Conservation (phyloP, 2,797 vertebrate genomes). For the Acanthis flammea region DNA sequence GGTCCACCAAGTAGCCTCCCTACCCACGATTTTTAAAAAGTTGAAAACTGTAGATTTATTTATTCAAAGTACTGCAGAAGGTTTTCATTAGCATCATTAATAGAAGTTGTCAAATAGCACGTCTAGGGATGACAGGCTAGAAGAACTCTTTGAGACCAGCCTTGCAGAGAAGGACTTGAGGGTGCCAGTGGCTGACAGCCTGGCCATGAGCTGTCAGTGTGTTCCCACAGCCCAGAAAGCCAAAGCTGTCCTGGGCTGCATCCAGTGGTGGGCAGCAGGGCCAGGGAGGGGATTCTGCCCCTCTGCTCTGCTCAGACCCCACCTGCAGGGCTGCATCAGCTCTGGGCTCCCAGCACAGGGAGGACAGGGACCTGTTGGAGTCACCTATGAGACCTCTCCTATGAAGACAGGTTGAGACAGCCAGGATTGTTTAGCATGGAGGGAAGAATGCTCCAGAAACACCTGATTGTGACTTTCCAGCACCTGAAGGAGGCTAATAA, state of each 20-base stretch:
- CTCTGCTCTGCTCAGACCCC: background rate
- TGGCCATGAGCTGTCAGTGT: background rate
- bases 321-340: background rate
- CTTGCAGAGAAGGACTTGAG: accelerated
- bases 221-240: background rate
- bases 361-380: accelerated
- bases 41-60: background rate
- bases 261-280: background rate
- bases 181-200: accelerated
- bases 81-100: background rate
- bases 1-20: background rate
- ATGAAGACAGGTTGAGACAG: background rate
- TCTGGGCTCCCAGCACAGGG: background rate
- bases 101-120: background rate
- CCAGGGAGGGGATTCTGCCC: background rate
- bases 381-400: background rate
- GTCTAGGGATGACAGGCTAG: background rate
- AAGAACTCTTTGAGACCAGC: background rate
- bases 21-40: background rate
- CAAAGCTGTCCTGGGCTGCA: accelerated
- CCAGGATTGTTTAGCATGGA: accelerated
- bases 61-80: background rate
- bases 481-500: background rate
- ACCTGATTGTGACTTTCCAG: background rate
- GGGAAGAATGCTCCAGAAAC: background rate